Evolutionary conservation across 2,113 vertebrate species (phyloP), one percentile per base, ranked within the genome.

Genomic region (Pyxicephalus adspersus): DNA sequence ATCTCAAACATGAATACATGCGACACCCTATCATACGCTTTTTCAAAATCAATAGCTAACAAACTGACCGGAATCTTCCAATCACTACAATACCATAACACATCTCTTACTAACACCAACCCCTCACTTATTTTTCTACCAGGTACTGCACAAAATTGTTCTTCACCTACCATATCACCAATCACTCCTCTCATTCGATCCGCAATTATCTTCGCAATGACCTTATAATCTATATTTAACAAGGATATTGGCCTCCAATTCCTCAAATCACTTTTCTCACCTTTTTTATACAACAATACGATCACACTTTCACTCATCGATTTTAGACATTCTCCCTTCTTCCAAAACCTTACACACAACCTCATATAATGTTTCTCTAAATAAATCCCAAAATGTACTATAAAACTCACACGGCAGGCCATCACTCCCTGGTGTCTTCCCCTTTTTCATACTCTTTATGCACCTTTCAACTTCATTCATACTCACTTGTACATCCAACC

Each of bases 361-460:
- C 4, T 76, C 60, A 0, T 28, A 2, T 7, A 76, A 4, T 19
- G 51, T 38, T 1, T 51, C 28, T 0, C 28, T 15, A 0, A 76
- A 4, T 1, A 76, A 2, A 0, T 52, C 22, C 75, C 75, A 77
- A 16, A 7, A 29, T 8, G 0, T 3, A 6, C 13, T 3, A 29
- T 52, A 65, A 54, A 77, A 77, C 13, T 77, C 75, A 3, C 29
- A 16, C 0, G 75, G 45, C 1, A 77, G 9, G 1, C 74, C 74
- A 77, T 77, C 74, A 3, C 23, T 54, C 1, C 61, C 74, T 16
- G 74, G 74, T 1, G 60, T 64, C 16, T 77, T 61, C 6, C 23
- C 23, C 1, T 11, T 19, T 0, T 3, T 28, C 11, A 28, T 28
- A 29, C 25, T 26, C 1, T 2, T 22, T 23, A 52, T 22, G 0